Conservation (phyloP, 92 coral and sea anemone species). For the Phenganax marumi region DNA sequence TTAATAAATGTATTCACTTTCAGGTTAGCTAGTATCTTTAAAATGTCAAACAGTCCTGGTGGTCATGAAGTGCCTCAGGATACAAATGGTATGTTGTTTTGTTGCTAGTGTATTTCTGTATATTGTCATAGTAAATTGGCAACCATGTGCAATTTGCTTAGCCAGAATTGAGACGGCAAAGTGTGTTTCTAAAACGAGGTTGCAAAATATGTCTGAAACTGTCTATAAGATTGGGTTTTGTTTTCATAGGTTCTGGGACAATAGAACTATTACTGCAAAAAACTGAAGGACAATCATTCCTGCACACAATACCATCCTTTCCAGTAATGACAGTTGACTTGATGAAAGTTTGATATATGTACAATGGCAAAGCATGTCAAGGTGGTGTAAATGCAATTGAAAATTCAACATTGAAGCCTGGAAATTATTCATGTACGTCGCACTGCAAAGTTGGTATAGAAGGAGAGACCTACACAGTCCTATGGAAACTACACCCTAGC, state of each 20-base stretch:
- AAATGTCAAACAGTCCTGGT: too few species aligned
- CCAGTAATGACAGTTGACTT: conserved; percentile 53
- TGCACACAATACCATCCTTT: conserved; percentile 57
- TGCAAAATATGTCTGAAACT: too few species aligned
- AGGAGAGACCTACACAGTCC: conserved; percentile 21
- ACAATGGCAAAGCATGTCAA: conserved; percentile 17
- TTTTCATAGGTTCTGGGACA: too few species aligned
- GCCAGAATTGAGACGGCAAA: too few species aligned
- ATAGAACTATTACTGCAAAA: too few species aligned
- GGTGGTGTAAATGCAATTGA: conserved; percentile 28
- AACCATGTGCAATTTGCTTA: too few species aligned
- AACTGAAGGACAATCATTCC: neutral
- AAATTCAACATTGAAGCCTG: conserved; percentile 20
- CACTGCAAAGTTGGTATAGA: conserved; percentile 35
- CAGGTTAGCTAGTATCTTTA: neutral
- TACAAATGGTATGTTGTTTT: too few species aligned
- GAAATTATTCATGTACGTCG: conserved; percentile 27
- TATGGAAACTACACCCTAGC: conserved; percentile 27
- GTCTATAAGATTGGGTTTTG: too few species aligned
- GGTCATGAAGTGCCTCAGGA: too few species aligned
- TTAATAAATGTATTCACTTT: neutral
- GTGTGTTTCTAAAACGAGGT: too few species aligned
- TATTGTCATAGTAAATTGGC: too few species aligned
- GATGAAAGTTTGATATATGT: conserved; percentile 28
- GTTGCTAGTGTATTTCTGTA: too few species aligned